phyloP scores from a whole-genome alignment of 2,113 vertebrate species.

The Okapia johnstoni region DNA sequence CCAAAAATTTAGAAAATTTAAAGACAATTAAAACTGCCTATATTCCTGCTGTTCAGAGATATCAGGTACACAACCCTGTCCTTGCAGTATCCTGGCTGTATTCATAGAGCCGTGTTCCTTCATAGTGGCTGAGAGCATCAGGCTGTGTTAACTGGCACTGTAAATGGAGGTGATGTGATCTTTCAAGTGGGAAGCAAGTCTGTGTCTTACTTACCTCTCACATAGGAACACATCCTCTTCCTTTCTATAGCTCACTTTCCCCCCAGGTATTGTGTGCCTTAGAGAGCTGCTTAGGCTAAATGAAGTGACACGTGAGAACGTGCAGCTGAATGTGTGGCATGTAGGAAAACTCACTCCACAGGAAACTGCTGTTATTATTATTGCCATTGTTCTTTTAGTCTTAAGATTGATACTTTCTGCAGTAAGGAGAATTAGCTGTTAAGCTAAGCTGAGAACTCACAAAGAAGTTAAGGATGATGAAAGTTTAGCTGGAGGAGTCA shows the following conservation, averaged over 20 bases:
- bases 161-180: background rate
- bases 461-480: background rate
- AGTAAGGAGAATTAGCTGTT: background rate
- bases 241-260: background rate
- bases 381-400: background rate
- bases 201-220: background rate
- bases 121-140: background rate
- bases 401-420: background rate
- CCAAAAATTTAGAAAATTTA: background rate
- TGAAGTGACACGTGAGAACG: background rate
- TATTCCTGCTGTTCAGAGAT: background rate
- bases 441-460: background rate
- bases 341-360: background rate
- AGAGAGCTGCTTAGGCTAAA: background rate
- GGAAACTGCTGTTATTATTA: background rate
- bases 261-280: background rate
- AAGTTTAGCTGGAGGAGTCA: background rate
- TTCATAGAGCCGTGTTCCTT: background rate
- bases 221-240: too few species aligned
- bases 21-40: background rate
- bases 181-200: background rate
- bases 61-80: too few species aligned
- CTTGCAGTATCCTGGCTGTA: background rate
- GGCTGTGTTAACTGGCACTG: background rate
- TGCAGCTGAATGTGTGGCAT: background rate